Evolutionary conservation across 2,113 vertebrate genomes (phyloP).

Genomic region (Eupsittula cactorum): DNA sequence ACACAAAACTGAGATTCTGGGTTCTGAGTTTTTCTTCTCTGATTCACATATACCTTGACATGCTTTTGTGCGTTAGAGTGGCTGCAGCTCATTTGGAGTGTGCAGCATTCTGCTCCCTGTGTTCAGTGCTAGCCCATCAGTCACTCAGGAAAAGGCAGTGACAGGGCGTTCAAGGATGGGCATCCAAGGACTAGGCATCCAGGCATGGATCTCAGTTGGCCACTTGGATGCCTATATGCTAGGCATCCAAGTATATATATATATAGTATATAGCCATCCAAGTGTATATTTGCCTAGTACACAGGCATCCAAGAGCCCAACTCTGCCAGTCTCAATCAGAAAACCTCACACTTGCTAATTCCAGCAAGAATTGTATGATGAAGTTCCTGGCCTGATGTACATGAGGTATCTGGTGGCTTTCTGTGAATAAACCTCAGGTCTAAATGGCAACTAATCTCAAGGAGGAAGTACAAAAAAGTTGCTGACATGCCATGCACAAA

Average conservation of each 20-base stretch:
- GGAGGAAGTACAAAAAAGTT: not conserved
- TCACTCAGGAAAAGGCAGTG: not conserved
- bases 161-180: not conserved
- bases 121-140: not conserved
- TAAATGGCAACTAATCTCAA: not conserved
- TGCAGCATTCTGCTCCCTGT: not conserved
- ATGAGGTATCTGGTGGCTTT: not conserved
- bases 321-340: not conserved
- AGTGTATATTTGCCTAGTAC: too few species aligned
- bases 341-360: not conserved
- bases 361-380: not conserved
- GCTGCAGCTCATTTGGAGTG: too few species aligned
- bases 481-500: not conserved
- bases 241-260: not conserved
- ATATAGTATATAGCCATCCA: too few species aligned
- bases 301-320: rapidly evolving
- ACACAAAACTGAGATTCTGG: not conserved
- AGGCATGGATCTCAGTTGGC: not conserved
- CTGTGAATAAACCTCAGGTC: not conserved
- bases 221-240: not conserved
- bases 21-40: not conserved
- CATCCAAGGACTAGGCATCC: not conserved
- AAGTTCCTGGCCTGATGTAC: not conserved
- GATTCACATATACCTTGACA: not conserved
- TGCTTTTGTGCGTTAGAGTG: not conserved